Conservation (phyloP, 2,113 vertebrate species). For the Caloenas nicobarica region DNA sequence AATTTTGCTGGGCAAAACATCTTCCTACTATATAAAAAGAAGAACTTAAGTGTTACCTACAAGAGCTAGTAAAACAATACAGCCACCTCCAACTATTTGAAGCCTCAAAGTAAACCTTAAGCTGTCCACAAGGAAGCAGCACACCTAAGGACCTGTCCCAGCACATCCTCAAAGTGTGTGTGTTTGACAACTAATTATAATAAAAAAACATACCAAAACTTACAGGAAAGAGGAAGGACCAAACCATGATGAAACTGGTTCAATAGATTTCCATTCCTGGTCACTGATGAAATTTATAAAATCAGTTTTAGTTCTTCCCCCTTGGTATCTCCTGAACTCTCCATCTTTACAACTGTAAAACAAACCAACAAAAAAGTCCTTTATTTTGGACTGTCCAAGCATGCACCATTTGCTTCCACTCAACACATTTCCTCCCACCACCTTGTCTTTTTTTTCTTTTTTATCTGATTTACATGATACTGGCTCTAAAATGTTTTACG, state of each 20-base stretch:
- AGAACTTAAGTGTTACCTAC: not conserved
- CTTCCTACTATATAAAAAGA: not conserved
- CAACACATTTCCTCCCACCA: not conserved
- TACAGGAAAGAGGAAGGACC: slow-evolving; percentile 91
- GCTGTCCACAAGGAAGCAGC: not conserved
- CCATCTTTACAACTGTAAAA: slow-evolving; percentile 88
- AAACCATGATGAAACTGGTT: slow-evolving; percentile 93
- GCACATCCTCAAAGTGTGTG: fast-evolving
- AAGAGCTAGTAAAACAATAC: not conserved
- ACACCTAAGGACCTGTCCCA: not conserved
- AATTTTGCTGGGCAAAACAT: not conserved
- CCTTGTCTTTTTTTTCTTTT: not conserved
- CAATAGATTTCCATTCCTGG: slow-evolving; percentile 89
- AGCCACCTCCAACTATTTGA: not conserved
- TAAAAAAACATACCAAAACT: slow-evolving; percentile 60
- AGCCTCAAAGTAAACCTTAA: not conserved
- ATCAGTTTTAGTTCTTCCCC: slow-evolving; percentile 88
- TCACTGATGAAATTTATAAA: slow-evolving; percentile 92
- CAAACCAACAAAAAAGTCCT: not conserved
- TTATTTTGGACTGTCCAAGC: not conserved
- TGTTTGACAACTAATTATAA: fast-evolving
- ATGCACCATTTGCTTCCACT: not conserved
- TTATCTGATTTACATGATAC: not conserved
- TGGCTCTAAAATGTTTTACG: not conserved
- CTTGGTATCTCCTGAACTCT: slow-evolving; percentile 93